Percentiles rank a stretch among this genome's conserved stretches.
Evolutionary conservation across 2,113 vertebrate species (phyloP).

Genomic region (Uria aalge): DNA sequence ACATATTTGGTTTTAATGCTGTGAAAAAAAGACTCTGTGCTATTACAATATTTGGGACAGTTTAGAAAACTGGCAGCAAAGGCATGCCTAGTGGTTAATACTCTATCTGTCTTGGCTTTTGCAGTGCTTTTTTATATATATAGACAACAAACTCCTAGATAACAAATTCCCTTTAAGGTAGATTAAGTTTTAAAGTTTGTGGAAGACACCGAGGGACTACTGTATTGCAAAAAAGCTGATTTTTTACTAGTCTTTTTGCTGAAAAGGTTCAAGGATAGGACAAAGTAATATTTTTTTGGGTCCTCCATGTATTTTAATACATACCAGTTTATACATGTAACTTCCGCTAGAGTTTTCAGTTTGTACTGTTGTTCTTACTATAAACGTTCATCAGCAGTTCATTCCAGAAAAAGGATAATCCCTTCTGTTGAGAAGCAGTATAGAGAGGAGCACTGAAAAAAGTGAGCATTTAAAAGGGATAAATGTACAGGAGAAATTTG

Average conservation of each 20-base stretch:
- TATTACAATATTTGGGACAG: not conserved
- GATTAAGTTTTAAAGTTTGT: not conserved
- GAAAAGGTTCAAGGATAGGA: not conserved
- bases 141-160: not conserved
- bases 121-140: not conserved
- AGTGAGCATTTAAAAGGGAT: not conserved
- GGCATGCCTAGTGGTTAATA: not conserved
- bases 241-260: not conserved
- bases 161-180: not conserved
- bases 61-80: not conserved
- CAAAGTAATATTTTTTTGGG: not conserved
- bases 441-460: not conserved
- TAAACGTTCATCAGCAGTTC: not conserved
- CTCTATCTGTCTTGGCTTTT: not conserved
- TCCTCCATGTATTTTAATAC: not conserved
- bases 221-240: not conserved
- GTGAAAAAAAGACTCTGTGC: not conserved
- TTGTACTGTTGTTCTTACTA: not conserved
- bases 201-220: not conserved
- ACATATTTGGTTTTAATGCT: not conserved
- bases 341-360: not conserved
- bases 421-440: not conserved
- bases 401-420: not conserved
- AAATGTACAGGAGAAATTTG: not conserved
- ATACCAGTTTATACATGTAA: accelerated